phyloP scores from a whole-genome alignment of 2,113 vertebrate species.

The Ailurus styani region DNA sequence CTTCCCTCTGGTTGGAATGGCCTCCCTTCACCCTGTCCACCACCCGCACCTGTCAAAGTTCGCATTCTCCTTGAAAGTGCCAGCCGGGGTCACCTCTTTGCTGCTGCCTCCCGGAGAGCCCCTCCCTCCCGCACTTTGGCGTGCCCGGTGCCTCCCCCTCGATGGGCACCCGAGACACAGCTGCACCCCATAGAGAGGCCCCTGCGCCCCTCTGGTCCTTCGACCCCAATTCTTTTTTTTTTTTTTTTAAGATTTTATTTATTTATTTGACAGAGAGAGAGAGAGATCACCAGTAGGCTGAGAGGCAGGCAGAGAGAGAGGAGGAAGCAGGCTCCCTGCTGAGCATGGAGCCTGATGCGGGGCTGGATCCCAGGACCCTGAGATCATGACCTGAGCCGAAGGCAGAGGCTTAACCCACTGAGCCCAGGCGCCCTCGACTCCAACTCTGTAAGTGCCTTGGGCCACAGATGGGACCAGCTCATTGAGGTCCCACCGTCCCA shows the following conservation, averaged over 20 bases:
- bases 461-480: neutral
- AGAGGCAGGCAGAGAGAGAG: no score
- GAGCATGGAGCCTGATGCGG: no score
- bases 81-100: no score
- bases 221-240: neutral
- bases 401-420: no score
- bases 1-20: neutral
- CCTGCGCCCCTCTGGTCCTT: neutral
- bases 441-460: neutral
- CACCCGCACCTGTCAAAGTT: neutral
- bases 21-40: neutral
- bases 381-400: no score
- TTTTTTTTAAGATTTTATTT: no score
- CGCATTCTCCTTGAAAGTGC: neutral
- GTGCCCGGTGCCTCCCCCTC: neutral
- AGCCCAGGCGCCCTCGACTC: no score
- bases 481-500: neutral
- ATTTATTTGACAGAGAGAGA: no score
- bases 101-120: neutral
- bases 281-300: no score
- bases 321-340: no score
- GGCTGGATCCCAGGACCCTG: no score
- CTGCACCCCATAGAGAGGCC: neutral
- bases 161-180: neutral
- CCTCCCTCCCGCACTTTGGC: neutral